These are phyloP conservation scores for Clivina fossor DNA, from an alignment of 2,888 invertebrate genomes.

Conservation along the genomic window DNA sequence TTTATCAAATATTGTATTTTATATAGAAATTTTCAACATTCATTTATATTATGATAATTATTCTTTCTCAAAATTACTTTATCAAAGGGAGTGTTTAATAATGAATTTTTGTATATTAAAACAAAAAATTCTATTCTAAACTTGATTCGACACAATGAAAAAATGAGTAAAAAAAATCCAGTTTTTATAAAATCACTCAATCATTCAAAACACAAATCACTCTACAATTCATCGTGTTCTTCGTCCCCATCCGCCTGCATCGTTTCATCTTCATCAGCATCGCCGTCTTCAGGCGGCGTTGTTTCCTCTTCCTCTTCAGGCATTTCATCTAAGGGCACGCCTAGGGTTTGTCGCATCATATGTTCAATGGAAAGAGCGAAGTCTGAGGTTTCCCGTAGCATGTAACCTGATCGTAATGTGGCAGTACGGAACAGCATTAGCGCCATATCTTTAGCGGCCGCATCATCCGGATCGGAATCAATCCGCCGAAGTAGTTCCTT, in stretches of 20 bases:
- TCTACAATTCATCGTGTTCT: slow-evolving; percentile 65
- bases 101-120: too few relatives aligned
- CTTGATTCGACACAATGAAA: too few relatives aligned
- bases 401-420: slow-evolving; percentile 90
- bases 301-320: slow-evolving; percentile 55
- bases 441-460: slow-evolving; percentile 80
- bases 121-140: too few relatives aligned
- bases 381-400: slow-evolving; percentile 80
- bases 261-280: slow-evolving; percentile 52
- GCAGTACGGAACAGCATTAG: slow-evolving; percentile 90
- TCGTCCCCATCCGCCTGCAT: slow-evolving; percentile 51
- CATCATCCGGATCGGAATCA: slow-evolving; percentile 73
- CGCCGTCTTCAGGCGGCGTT: slow-evolving; percentile 54
- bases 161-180: too few relatives aligned
- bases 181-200: slow-evolving; percentile 8
- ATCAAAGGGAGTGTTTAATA: too few relatives aligned
- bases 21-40: too few relatives aligned
- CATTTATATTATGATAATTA: too few relatives aligned
- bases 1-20: too few relatives aligned
- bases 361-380: slow-evolving; percentile 90
- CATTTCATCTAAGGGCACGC: slow-evolving; percentile 73
- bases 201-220: background rate
- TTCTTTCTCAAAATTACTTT: too few relatives aligned
- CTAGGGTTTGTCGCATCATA: slow-evolving; percentile 81
- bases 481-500: slow-evolving; percentile 86